Conservation (phyloP, 2,797 vertebrate genomes). For the Coranthus polyacanthus region DNA sequence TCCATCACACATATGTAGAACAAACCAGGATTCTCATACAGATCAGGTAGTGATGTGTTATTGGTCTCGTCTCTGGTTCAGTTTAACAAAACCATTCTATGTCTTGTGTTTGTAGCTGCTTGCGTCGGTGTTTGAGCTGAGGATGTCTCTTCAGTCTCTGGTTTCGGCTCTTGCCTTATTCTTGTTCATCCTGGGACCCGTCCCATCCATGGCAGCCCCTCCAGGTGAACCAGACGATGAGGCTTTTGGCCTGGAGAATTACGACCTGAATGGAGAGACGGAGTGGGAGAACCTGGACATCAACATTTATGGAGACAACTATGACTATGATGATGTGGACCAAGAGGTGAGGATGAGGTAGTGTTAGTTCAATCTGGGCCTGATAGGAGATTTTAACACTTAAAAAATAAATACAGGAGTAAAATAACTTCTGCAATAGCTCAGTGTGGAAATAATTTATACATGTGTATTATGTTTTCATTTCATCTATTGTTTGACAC, state of each 20-base stretch:
- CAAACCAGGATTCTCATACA: too few species aligned
- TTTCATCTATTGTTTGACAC: too few species aligned
- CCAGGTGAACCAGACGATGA: conserved; percentile 12
- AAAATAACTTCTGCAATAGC: too few species aligned
- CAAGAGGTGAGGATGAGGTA: conserved; percentile 75
- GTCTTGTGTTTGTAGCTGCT: too few species aligned
- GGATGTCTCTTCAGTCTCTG: conserved; percentile 46
- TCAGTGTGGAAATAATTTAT: too few species aligned
- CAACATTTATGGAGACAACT: conserved; percentile 80
- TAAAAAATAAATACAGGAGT: too few species aligned
- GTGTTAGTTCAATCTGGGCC: neutral
- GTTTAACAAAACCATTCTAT: too few species aligned
- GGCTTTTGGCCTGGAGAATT: conserved; percentile 66
- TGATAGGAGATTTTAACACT: neutral
- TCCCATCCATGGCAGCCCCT: conserved; percentile 48
- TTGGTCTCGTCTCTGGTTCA: too few species aligned
- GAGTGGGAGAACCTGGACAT: conserved; percentile 78
- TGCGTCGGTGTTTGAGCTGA: conserved; percentile 15
- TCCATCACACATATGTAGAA: too few species aligned
- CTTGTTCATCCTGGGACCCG: conserved; percentile 43
- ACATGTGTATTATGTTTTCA: too few species aligned
- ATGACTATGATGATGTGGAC: conserved; percentile 79
- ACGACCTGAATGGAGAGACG: conserved; percentile 68
- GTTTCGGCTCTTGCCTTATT: conserved; percentile 31
- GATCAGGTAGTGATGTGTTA: too few species aligned